These are phyloP conservation scores for Hydriomena furcata DNA, from an alignment of 2,888 invertebrate species.

Conservation along the genomic window DNA sequence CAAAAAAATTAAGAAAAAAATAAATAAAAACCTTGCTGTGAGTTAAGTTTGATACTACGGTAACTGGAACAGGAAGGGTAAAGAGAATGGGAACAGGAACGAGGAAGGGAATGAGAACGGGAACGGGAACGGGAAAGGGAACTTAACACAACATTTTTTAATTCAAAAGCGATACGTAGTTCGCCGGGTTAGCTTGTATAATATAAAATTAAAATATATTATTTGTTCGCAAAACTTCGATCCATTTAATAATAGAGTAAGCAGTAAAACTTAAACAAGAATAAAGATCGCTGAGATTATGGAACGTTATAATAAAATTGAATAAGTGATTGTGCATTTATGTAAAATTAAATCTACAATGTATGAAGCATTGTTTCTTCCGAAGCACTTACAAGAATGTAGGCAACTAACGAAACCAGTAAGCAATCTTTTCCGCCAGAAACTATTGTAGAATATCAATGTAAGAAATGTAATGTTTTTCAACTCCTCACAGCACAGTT, in stretches of 20 bases:
- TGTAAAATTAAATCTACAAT: conserved; percentile 16
- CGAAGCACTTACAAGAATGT: neutral
- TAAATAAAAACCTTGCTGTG: too few relatives aligned
- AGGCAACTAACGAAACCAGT: conserved; percentile 10
- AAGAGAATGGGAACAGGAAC: too few relatives aligned
- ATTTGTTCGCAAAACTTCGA: neutral
- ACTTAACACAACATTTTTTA: too few relatives aligned
- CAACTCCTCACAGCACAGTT: too few relatives aligned
- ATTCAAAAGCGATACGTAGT: too few relatives aligned
- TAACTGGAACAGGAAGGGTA: too few relatives aligned
- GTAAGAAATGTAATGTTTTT: conserved; percentile 8
- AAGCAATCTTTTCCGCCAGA: conserved; percentile 31
- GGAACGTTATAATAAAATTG: conserved; percentile 20
- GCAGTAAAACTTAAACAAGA: conserved; percentile 1
- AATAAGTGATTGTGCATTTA: conserved; percentile 20
- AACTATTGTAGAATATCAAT: conserved; percentile 13
- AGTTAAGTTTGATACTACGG: too few relatives aligned
- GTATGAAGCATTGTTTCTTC: conserved; percentile 17
- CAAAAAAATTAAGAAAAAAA: too few relatives aligned
- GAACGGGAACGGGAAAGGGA: too few relatives aligned
- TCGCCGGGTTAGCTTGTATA: too few relatives aligned
- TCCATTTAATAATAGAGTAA: neutral
- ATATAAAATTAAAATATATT: too few relatives aligned
- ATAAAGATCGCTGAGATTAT: conserved; percentile 7
- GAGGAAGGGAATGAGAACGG: too few relatives aligned